Conservation (phyloP, 2,797 vertebrate species). For the Lagothrix lagotricha region DNA sequence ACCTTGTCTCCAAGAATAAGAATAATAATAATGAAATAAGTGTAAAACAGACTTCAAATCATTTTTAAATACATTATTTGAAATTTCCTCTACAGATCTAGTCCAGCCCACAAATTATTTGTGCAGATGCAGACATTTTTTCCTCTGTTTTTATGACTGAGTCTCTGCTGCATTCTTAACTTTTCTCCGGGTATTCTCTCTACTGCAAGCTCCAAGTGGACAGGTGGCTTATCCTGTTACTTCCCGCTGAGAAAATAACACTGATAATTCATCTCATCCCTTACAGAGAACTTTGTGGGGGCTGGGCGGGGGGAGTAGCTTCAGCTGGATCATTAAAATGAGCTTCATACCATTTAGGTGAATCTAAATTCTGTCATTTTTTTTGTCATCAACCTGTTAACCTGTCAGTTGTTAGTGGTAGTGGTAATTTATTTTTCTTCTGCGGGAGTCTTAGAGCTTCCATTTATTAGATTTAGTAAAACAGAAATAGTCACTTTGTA, state of each 20-base stretch:
- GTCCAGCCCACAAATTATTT: not conserved
- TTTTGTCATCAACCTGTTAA: constrained; percentile 67
- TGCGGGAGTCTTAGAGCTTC: constrained; percentile 23
- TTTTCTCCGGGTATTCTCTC: not conserved
- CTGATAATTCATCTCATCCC: constrained; percentile 35
- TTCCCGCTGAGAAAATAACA: constrained; percentile 38
- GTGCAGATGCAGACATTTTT: not conserved
- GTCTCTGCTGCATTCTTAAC: not conserved
- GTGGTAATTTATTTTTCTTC: constrained; percentile 72
- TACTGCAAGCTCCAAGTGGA: not conserved
- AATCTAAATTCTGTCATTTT: constrained; percentile 64
- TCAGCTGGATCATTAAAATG: constrained; percentile 52
- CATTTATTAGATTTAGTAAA: constrained; percentile 73
- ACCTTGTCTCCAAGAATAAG: not conserved
- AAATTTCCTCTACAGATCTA: not conserved
- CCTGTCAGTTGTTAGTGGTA: constrained; percentile 60
- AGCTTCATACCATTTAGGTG: constrained; percentile 61
- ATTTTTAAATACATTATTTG: not conserved
- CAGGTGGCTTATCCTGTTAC: not conserved
- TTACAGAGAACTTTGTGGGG: not conserved
- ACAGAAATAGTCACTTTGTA: constrained; percentile 62
- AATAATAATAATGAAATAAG: not conserved
- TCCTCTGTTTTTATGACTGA: not conserved
- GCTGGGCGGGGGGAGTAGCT: not conserved
- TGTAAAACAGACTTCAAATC: not conserved